These are phyloP conservation scores for Oscheius sp. DNA, from an alignment of 2,888 invertebrate genomes.

Conservation along the genomic window DNA sequence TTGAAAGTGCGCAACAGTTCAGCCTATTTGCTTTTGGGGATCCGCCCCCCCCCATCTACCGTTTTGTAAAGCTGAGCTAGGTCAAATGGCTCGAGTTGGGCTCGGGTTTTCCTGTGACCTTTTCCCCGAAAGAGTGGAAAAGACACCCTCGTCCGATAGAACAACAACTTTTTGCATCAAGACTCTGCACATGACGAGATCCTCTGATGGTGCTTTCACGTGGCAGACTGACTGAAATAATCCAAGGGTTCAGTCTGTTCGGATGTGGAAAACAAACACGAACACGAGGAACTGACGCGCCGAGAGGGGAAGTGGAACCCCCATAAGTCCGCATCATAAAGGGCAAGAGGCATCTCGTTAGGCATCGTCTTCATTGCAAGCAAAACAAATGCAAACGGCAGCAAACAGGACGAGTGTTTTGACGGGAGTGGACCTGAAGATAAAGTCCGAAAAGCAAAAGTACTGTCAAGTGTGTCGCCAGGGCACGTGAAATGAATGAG, in stretches of 20 bases:
- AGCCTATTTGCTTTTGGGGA: conserved; percentile 18
- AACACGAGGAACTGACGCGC: no score
- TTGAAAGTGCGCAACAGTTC: conserved; percentile 23
- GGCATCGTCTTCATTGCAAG: conserved; percentile 5
- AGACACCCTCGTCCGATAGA: no score
- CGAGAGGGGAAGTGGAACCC: no score
- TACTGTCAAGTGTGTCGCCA: not conserved
- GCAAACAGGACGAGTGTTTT: conserved; percentile 13
- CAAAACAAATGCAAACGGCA: conserved; percentile 18
- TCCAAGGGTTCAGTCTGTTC: no score
- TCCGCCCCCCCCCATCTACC: conserved; percentile 13
- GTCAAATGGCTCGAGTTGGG: not conserved
- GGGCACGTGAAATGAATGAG: conserved; percentile 17
- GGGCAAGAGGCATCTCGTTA: not conserved
- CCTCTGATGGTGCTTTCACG: no score
- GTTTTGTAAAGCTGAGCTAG: conserved; percentile 17
- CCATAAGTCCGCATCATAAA: no score
- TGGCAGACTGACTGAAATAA: no score
- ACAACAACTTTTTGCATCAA: no score
- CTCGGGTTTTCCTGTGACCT: no score
- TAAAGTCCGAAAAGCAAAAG: not conserved
- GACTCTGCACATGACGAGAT: no score
- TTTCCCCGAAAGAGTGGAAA: no score
- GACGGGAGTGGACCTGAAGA: not conserved
- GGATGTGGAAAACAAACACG: no score